Base-by-base conservation (phyloP, 2,113 vertebrate genomes). In the Lonchura striata region DNA sequence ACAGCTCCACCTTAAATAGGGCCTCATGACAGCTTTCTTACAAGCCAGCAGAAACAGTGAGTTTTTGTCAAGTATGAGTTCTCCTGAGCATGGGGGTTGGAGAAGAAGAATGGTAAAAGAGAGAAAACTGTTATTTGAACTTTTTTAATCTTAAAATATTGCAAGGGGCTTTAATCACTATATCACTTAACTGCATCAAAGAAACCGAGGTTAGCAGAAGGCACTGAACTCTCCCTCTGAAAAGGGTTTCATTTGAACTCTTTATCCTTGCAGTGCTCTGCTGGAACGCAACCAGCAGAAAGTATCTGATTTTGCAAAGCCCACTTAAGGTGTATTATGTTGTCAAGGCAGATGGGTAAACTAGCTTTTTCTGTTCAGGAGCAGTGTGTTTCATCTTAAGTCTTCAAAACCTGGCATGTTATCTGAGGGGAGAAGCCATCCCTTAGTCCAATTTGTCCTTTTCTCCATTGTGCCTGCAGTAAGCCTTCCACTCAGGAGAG, bases 141-240 rank as follows among this genome's bases (percentile, higher is more conserved):
- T 24, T 52, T 81, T 74, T 47, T 6, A 25, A 52, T 41, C 56
- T 85, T 87, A 78, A 90, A 93, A 91, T 88, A 66, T 39, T 88
- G 57, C 63, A 71, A 20, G 69, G 86, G 33, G 14, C 49, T 92
- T 94, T 92, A 91, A 89, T 94, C 14, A 69, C 39, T 83, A 13
- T 85, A 64, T 87, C 74, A 50, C 41, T 85, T 92, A 77, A 80
- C 22, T 72, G 13, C 68, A 89, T 96, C 93, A 90, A 74, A 82
- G 49, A 25, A 79, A 47, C 31, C 54, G 47, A 71, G 16, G 53
- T 80, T 86, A 56, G 72, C 23, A 52, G 65, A 81, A 70, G n/a
- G 37, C 31, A 39, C 50, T 72, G 69, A 87, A 37, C 13, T 8
- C 22, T 64, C 25, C 50, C 79, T 79, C 72, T 78, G 33, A 52